Evolutionary conservation across 2,888 invertebrate species (phyloP).

Genomic region (Siphlonurus alternatus): DNA sequence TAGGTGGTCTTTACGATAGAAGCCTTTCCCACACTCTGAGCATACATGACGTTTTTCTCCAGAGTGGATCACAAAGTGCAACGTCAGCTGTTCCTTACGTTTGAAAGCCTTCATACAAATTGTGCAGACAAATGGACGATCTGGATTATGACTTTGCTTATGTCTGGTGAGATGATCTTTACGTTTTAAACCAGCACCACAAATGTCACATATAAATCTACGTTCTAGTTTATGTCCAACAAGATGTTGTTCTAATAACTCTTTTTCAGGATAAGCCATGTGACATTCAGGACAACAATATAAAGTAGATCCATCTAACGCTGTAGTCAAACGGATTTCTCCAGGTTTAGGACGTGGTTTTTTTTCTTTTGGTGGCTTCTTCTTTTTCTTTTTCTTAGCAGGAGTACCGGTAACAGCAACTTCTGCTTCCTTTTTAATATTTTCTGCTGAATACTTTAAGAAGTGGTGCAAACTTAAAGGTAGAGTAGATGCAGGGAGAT

Average conservation of each 20-base stretch:
- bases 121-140: constrained; percentile 73
- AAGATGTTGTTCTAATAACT: constrained; percentile 66
- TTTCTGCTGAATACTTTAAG: constrained; percentile 63
- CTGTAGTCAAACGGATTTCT: constrained; percentile 29
- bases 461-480: constrained; percentile 70
- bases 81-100: constrained; percentile 71
- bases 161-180: constrained; percentile 76
- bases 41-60: constrained; percentile 78
- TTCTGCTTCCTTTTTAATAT: constrained; percentile 45
- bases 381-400: constrained; percentile 61
- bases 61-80: constrained; percentile 80
- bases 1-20: constrained; percentile 75
- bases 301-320: constrained; percentile 53
- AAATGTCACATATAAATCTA: constrained; percentile 74
- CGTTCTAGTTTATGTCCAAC: constrained; percentile 72
- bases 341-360: constrained; percentile 50
- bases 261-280: constrained; percentile 66
- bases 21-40: constrained; percentile 76
- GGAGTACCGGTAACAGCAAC: constrained; percentile 21
- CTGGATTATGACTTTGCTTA: constrained; percentile 77
- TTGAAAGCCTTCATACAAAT: constrained; percentile 79
- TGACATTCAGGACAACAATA: constrained; percentile 69
- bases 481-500: constrained; percentile 51
- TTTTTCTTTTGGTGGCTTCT: constrained; percentile 58
- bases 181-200: constrained; percentile 71